These are phyloP conservation scores for Hyposoter didymator DNA, from an alignment of 2,888 invertebrate genomes.

Conservation along the genomic window DNA sequence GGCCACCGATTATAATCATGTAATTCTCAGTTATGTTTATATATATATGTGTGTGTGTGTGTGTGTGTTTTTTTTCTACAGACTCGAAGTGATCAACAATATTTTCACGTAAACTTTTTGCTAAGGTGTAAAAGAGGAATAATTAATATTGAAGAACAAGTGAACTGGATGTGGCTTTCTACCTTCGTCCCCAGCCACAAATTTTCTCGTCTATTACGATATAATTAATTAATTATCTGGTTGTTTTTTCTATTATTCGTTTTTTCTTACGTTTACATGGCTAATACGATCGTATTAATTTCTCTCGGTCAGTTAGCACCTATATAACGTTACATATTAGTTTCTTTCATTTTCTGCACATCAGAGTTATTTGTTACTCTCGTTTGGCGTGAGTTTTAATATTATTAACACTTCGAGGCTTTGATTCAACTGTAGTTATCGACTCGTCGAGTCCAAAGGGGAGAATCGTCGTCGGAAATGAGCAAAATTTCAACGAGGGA, in stretches of 20 bases:
- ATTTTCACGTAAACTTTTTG: constrained; percentile 53
- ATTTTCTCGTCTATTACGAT: constrained; percentile 67
- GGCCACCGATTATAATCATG: constrained; percentile 22
- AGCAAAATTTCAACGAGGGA: neutral
- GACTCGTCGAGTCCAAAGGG: constrained; percentile 36
- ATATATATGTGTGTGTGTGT: constrained; percentile 17
- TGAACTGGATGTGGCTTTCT: constrained; percentile 5
- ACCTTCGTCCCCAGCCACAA: neutral
- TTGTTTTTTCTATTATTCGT: constrained; percentile 12
- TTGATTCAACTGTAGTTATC: constrained; percentile 29
- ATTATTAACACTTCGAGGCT: constrained; percentile 30
- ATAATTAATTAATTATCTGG: constrained; percentile 18
- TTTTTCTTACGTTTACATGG: constrained; percentile 46
- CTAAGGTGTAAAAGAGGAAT: constrained; percentile 7
- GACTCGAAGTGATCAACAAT: constrained; percentile 44
- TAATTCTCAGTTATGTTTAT: neutral
- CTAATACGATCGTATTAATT: constrained; percentile 43
- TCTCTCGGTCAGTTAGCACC: constrained; percentile 47
- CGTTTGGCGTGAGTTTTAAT: constrained; percentile 10
- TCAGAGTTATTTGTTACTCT: neutral
- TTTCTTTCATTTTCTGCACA: constrained; percentile 15
- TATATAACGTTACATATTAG: constrained; percentile 68
- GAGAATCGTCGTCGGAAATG: neutral
- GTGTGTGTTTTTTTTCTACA: constrained; percentile 11
- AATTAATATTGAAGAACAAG: constrained; percentile 1